Evolutionary conservation across 2,888 invertebrate species (phyloP).

Genomic region (Dryobota labecula): DNA sequence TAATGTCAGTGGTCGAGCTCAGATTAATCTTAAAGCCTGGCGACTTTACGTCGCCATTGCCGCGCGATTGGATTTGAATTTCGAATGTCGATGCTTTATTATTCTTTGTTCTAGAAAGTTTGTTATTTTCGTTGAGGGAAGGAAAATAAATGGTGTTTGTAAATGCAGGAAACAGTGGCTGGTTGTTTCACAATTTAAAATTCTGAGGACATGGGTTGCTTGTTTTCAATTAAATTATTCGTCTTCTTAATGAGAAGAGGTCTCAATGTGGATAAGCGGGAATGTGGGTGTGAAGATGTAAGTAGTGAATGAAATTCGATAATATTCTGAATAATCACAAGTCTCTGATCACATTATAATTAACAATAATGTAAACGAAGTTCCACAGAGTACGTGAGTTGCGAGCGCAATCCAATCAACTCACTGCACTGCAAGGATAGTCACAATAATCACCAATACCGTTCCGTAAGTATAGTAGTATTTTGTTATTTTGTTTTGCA

Average conservation of each 20-base stretch:
- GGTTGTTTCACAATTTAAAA: conserved; percentile 20
- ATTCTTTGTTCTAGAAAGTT: conserved; percentile 49
- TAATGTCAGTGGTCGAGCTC: conserved; percentile 51
- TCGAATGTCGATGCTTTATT: conserved; percentile 58
- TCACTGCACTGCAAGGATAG: no score
- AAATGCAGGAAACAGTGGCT: background rate
- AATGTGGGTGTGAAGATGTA: background rate
- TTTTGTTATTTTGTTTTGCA: no score
- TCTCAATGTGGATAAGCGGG: no score
- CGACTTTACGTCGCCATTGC: conserved; percentile 56
- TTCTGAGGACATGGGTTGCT: background rate
- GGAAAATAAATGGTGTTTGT: conserved; percentile 18
- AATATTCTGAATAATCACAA: no score
- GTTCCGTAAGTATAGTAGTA: no score
- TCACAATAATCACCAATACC: no score
- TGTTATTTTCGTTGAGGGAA: conserved; percentile 22
- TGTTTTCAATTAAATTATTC: no score
- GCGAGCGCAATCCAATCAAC: no score
- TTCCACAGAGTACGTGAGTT: no score
- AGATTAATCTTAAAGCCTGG: conserved; percentile 59
- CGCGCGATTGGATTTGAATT: conserved; percentile 57
- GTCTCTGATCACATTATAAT: no score
- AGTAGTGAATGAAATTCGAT: background rate
- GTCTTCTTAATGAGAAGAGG: background rate
- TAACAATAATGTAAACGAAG: no score